Conservation (phyloP, 2,888 invertebrate species). For the Crematogaster levior region DNA sequence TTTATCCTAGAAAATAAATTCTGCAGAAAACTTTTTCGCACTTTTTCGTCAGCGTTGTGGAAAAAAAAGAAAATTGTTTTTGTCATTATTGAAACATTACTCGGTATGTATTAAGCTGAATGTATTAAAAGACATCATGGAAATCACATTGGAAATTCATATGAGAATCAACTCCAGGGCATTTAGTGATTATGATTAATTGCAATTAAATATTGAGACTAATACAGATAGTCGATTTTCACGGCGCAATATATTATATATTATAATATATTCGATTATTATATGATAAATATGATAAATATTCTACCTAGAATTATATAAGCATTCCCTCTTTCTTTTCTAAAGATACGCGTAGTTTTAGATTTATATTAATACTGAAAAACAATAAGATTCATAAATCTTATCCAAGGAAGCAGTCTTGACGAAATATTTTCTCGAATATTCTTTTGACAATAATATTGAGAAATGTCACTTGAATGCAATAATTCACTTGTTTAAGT, state of each 20-base stretch:
- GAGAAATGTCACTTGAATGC: too few species aligned
- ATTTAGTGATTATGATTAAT: conserved; percentile 36
- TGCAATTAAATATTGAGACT: conserved; percentile 45
- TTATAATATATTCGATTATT: conserved; percentile 13
- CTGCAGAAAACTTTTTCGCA: conserved; percentile 4
- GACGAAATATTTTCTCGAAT: background rate
- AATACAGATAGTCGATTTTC: background rate
- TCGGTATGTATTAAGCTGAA: background rate
- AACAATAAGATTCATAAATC: conserved; percentile 4
- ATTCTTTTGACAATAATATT: background rate
- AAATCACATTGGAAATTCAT: conserved; percentile 37
- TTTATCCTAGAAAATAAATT: conserved; percentile 29
- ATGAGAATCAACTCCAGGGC: background rate
- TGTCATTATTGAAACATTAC: conserved; percentile 12
- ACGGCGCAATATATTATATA: background rate
- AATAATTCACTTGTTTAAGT: conserved; percentile 45
- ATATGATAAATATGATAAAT: too few species aligned
- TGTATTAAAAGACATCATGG: conserved; percentile 26
- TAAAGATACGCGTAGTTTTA: background rate
- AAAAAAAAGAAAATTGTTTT: background rate
- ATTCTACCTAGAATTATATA: background rate
- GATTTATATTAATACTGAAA: background rate
- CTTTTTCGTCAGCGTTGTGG: background rate
- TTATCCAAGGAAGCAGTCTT: background rate
- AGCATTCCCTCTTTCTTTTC: background rate